Base-by-base conservation (phyloP, 2,113 vertebrate species). In the Sapajus apella region DNA sequence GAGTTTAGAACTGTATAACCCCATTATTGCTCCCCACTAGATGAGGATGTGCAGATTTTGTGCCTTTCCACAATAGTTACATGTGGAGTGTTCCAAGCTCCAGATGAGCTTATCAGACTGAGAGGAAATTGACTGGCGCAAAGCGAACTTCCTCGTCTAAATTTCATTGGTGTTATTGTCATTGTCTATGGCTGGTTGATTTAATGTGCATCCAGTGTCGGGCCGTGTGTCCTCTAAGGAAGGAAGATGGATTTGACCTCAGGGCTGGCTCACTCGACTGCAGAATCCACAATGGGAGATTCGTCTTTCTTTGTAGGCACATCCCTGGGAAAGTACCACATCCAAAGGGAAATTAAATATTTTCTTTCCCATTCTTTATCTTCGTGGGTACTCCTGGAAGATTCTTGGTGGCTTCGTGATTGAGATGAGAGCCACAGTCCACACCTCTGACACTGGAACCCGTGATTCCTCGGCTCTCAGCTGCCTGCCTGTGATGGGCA, bases 401-500 rank as follows among this genome's bases (percentile, higher is more conserved):
- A 18, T 14, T 64, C n/a, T 47, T 90, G 37, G 37, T 64, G 25
- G 56, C 72, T 91, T 79, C 55, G 9, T 82, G 20, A 83, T 5
- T 56, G 37, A 5, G 1, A 25, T 30, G n/a, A 64, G 52, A 40
- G 3, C 2, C 6, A 0, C 6, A 27, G 32, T 61, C 6, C 87
- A 87, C 45, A 30, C 23, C 35, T 27, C 18, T 2, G 37, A 64
- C 40, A 43, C 14, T 37, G 30, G 20, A 61, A 5, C 0, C 3
- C 30, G 6, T n/a, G 35, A 0, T 8, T 32, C 70, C 52, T 89
- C 21, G 55, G 23, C 37, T 8, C 7, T 30, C 13, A 30, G 4
- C 23, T 6, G 4, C 12, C 2, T 12, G 25, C 5, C 3, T 7
- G 20, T 5, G 32, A 27, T 4, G 68, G 7, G 52, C 2, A 11